Evolutionary conservation across 1,140 invertebrate genomes (phyloP), one percentile per base, ranked within the genome.

Genomic region (Epicauta chinensis): DNA sequence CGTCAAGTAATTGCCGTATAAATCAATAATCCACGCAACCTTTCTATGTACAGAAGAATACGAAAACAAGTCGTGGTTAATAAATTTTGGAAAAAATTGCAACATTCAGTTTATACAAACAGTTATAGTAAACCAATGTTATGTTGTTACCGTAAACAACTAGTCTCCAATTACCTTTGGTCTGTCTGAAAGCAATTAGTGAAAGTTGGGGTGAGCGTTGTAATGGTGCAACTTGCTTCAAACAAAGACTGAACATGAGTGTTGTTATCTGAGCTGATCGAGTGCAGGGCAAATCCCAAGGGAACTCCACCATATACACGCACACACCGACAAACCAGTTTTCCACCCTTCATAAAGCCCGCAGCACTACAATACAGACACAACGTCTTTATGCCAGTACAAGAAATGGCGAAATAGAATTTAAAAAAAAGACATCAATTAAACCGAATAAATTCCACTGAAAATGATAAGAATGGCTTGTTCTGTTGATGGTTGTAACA

Each of bases 231-330:
- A 49, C 43, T 56, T 58, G 59, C 50, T 48, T 55, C 50, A 52
- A 60, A 60, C 58, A 60, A 62, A 62, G 52, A 55, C 55, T 42
- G 58, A 56, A 60, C 58, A 60, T 45, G 60, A 62, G 58, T 60
- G 60, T 49, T 55, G 60, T 62, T 62, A 62, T 62, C 60, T 57
- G 58, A 62, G 58, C 53, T 62, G 60, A 62, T 62, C 60, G 60
- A 60, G 55, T 60, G 51, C 55, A 46, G 58, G 53, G 49, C 47
- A 55, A 60, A 13, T 60, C 60, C 52, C 58, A 31, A 37, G 58
- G 53, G 58, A 45, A 34, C 58, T 52, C 23, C 54, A 50, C 41
- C 54, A 54, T 45, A n/a, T n/a, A n/a, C n/a, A n/a, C n/a, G n/a
- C n/a, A n/a, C n/a, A n/a, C 23, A 23, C 7, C 42, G 23, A 23